Evolutionary conservation across 2,797 vertebrate species (phyloP).

Genomic region (Catamblyrhynchus diadema): DNA sequence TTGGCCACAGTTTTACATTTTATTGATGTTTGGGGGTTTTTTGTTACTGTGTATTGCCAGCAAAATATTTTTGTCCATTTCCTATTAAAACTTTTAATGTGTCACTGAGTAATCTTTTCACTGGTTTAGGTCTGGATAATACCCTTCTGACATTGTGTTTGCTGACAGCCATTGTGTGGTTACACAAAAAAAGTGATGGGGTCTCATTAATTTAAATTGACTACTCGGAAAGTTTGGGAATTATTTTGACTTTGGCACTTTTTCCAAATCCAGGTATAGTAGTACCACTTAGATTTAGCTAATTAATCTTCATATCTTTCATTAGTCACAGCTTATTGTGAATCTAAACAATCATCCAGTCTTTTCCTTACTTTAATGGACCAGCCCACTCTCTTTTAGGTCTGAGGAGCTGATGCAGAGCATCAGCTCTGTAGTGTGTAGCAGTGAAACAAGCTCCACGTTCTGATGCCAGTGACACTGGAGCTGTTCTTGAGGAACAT

Average conservation of each 20-base stretch:
- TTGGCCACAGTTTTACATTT: neutral
- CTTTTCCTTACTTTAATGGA: neutral
- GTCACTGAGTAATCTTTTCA: neutral
- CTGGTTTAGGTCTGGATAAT: neutral
- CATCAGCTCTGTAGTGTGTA: rapidly evolving
- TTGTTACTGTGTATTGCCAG: neutral
- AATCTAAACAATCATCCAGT: neutral
- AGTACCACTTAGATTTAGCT: neutral
- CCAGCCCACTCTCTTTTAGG: neutral
- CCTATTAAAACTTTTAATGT: neutral
- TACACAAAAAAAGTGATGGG: neutral
- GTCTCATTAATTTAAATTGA: neutral
- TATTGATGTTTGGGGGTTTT: neutral
- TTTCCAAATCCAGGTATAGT: neutral
- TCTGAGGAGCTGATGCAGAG: neutral
- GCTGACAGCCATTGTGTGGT: neutral
- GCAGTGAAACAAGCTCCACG: neutral
- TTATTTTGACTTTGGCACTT: neutral
- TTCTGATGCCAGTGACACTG: neutral
- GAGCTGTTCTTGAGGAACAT: neutral
- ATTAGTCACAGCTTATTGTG: neutral
- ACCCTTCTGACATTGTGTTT: neutral
- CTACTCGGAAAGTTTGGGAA: neutral
- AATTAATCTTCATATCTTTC: neutral
- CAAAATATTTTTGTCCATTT: neutral